These are phyloP conservation scores for Dolichallabes microphthalmus DNA, from an alignment of 2,113 vertebrate genomes.

Conservation along the genomic window DNA sequence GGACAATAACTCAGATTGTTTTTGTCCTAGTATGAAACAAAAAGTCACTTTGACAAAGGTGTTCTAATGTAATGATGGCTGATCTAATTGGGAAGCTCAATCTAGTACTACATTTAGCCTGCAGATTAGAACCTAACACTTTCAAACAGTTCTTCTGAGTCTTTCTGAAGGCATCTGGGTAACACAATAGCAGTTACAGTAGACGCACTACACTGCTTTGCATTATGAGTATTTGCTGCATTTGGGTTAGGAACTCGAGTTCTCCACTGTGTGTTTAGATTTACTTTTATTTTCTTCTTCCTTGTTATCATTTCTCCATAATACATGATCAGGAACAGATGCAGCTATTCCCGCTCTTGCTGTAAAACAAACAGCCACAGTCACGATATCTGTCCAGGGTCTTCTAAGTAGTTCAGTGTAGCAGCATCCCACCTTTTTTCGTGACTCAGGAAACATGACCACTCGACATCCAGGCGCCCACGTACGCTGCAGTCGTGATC, in stretches of 20 bases:
- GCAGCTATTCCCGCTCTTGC: background rate
- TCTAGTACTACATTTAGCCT: background rate
- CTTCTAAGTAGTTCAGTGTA: conserved; percentile 11
- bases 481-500: conserved; percentile 39
- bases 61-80: background rate
- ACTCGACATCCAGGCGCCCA: conserved; percentile 15
- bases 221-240: background rate
- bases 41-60: background rate
- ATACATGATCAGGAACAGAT: background rate
- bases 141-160: background rate
- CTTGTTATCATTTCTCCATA: background rate
- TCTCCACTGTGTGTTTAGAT: background rate
- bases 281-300: background rate
- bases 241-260: background rate
- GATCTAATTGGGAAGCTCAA: too few relatives aligned
- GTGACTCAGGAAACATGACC: conserved; percentile 44
- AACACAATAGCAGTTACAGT: background rate
- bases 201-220: background rate
- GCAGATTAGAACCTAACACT: background rate
- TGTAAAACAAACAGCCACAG: conserved; percentile 9
- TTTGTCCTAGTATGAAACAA: background rate
- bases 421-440: conserved; percentile 27
- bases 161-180: background rate
- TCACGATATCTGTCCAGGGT: background rate
- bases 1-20: background rate